Evolutionary conservation across 2,113 vertebrate genomes (phyloP), one percentile per base, ranked within the genome.

Genomic region (Centropus bengalensis): DNA sequence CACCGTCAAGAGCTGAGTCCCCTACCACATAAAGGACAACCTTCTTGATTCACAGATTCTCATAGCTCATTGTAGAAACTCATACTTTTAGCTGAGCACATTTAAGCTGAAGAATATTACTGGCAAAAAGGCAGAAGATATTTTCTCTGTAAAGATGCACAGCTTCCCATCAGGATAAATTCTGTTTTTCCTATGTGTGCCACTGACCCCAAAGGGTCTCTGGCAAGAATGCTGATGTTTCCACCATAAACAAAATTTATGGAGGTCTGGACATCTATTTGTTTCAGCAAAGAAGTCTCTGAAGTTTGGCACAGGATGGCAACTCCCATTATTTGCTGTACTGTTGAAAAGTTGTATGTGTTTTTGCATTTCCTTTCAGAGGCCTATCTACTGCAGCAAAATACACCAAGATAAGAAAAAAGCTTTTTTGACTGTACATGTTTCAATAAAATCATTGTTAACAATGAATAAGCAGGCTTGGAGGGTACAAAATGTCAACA

Each of bases 381-480:
- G 84, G 60, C 32, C 54, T 87, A 51, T 92, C 76, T 89, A 30
- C 86, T 90, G 47, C 79, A 88, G 81, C 66, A 92, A 90, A 85
- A 91, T 80, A 76, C 60, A 85, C 55, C 47, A 45, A 94, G 91
- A 95, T 88, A 97, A 94, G 76, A 82, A 86, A 68, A 91, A 86
- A 73, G 42, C 33, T 59, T 77, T 95, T 95, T 80, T 92, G 78
- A 74, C 58, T 76, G 40, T 75, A 30, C 58, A 9, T 52, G 54
- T 91, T 96, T 97, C 94, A 94, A 73, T 93, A 79, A 84, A 45
- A 73, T 66, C 88, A 83, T 94, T 96, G 90, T 96, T 96, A 87
- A 62, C 64, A 75, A 30, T 33, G 86, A 67, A 88, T 87, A 96
- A 94, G 87, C 67, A 83, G 47, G 71, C 59, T 56, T 51, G 2